Base-by-base conservation (phyloP, 2,888 invertebrate genomes). In the Ypsolopha sequella region DNA sequence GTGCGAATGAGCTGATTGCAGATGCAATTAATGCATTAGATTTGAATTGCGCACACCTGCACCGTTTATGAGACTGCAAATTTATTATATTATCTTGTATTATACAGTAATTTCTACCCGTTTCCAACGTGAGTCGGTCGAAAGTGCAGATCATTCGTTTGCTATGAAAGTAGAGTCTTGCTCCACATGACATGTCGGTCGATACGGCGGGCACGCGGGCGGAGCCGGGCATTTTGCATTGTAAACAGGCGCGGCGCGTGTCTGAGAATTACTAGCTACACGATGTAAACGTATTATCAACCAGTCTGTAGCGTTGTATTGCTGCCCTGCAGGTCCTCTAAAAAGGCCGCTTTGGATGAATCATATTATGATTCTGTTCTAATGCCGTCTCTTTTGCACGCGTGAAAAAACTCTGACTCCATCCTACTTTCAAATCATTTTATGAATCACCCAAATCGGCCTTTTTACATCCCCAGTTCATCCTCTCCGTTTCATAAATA, bases 101-200 rank as follows among this genome's bases (percentile, higher is more conserved):
- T 24, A 24, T 24, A 4, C 38, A 38, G 13, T 13, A 43, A 13
- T 13, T 43, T 13, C 43, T 6, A 38, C n/a, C 6, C n/a, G 38
- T n/a, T 13, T 41, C 43, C 43, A 44, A 54, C 39, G 14, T 24
- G 53, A 58, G 56, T 55, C 60, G 61, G 70, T 73, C 62, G 76
- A 76, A 78, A 77, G 77, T 73, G 60, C 56, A 61, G 59, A 67
- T 64, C 67, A 71, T 71, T 71, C 68, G 68, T 72, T 73, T 73
- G 73, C 72, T 80, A 78, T 67, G 78, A 82, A 81, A 82, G 77
- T 76, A 66, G 70, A 66, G 81, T 80, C 73, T 67, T 84, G 85
- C 80, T 86, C 84, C 76, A 84, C 62, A 81, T 85, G 81, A 73
- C 74, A 86, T 80, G 70, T 80, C 76, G 81, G 79, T 58, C 81